Evolutionary conservation across 1,140 invertebrate genomes (phyloP).

Genomic region (Drosophila asahinai): DNA sequence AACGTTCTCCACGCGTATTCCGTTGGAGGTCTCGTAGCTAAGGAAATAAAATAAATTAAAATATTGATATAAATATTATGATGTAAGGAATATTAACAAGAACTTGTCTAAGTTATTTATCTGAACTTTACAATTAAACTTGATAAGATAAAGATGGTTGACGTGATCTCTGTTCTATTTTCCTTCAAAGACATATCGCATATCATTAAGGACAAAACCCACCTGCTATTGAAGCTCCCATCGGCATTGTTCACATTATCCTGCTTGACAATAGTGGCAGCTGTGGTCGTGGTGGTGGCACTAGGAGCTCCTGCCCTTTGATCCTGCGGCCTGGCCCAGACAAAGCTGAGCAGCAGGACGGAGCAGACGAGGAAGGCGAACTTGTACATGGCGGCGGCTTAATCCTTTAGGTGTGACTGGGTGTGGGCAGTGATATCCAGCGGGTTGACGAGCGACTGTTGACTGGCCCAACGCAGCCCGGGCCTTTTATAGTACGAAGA

Average conservation of each 20-base stretch:
- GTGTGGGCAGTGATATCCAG: constrained; percentile 51
- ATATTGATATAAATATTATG: no score
- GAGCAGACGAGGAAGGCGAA: constrained; percentile 65
- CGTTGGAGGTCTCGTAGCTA: constrained; percentile 88
- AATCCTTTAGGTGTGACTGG: constrained; percentile 44
- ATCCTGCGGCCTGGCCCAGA: constrained; percentile 74
- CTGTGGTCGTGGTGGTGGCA: constrained; percentile 59
- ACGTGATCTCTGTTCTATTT: no score
- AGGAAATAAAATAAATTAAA: background rate
- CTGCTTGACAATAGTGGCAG: constrained; percentile 82
- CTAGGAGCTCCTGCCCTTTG: constrained; percentile 34
- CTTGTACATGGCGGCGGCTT: constrained; percentile 69
- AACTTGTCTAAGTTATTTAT: no score
- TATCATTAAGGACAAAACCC: background rate
- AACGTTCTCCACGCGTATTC: constrained; percentile 88
- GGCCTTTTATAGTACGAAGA: constrained; percentile 66
- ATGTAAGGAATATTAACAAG: no score
- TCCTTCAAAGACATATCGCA: no score
- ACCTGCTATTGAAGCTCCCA: constrained; percentile 84
- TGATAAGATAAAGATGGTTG: no score
- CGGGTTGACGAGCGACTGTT: constrained; percentile 64
- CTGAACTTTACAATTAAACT: no score
- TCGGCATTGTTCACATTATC: constrained; percentile 84
- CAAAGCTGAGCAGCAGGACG: constrained; percentile 67
- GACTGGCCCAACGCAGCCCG: constrained; percentile 39